Conservation (phyloP, 2,888 invertebrate species). For the Drosophila borealis region DNA sequence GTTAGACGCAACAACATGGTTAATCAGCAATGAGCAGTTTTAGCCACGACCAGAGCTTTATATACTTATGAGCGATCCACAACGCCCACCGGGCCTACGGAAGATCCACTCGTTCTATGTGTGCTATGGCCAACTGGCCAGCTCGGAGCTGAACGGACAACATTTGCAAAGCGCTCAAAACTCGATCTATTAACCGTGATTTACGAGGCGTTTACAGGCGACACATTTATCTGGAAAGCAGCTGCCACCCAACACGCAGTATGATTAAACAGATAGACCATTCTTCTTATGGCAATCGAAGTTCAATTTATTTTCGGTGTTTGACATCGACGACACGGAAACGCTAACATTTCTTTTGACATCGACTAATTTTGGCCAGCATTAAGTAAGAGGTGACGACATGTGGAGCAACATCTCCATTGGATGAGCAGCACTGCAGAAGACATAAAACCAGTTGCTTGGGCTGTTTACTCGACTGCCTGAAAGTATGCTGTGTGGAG, state of each 20-base stretch:
- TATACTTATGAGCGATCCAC: conserved; percentile 47
- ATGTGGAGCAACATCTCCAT: conserved; percentile 6
- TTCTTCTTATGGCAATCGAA: conserved; percentile 43
- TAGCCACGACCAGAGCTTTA: conserved; percentile 53
- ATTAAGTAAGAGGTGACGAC: background rate
- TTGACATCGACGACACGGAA: conserved; percentile 29
- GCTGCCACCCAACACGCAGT: conserved; percentile 10
- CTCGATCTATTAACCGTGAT: conserved; percentile 72
- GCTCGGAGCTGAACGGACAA: conserved; percentile 25
- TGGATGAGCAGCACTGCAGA: background rate
- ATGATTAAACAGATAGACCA: conserved; percentile 28
- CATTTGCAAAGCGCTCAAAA: conserved; percentile 50
- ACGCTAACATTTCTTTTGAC: conserved; percentile 32
- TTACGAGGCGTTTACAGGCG: conserved; percentile 61
- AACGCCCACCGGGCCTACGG: conserved; percentile 51
- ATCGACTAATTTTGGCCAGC: conserved; percentile 18
- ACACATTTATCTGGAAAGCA: conserved; percentile 58
- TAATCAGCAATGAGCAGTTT: conserved; percentile 56
- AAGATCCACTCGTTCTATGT: conserved; percentile 50
- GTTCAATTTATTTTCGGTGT: conserved; percentile 33
- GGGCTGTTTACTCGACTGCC: conserved; percentile 13
- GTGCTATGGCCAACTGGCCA: conserved; percentile 54
- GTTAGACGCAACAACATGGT: conserved; percentile 66
- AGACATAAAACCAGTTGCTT: conserved; percentile 15
- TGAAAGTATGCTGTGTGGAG: conserved; percentile 39